Evolutionary conservation across 2,797 vertebrate species (phyloP), one percentile per base, ranked within the genome.

Genomic region (Poecilia wingei): DNA sequence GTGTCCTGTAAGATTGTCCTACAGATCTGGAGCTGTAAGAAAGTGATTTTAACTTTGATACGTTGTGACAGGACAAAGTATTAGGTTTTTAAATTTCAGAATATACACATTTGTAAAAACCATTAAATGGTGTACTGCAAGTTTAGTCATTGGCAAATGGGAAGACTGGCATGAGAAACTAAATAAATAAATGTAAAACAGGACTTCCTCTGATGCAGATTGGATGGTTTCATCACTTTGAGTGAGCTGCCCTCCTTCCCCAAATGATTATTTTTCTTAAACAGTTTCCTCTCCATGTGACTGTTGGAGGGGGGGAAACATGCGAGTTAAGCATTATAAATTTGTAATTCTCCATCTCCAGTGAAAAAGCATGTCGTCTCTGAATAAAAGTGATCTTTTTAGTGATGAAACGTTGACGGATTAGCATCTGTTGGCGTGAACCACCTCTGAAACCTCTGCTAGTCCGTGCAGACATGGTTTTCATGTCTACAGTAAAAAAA

Each of bases 211-310:
- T 57, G 20, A 57, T 45, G 28, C 59, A 53, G 20, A 33, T 18
- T 55, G 49, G 33, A 36, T 76, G 61, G 28, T 57, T 18, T 51
- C 61, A 75, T 83, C 70, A 75, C 82, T 39, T 43, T 78, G 45
- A 71, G 68, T 80, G 36, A 87, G 82, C 84, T 84, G 86, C 88
- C 49, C 84, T 84, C 6, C 73, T 81, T 78, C 66, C 79, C 57
- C 18, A 87, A 69, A 74, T 36, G 36, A 71, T 75, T 55, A 55
- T 70, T 75, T 66, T 18, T 51, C 25, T 66, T 31, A 75, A 47
- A 83, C 86, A 87, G 41, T 70, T 70, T 14, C 25, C 1, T 14
- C 5, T 0, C 6, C 5, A 45, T 25, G 87, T 61, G 59, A 71
- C 74, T 72, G 57, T 79, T 87, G 89, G 88, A 81, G 51, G 75